Base-by-base conservation (phyloP, 2,888 invertebrate genomes). In the Eristalis arbustorum region DNA sequence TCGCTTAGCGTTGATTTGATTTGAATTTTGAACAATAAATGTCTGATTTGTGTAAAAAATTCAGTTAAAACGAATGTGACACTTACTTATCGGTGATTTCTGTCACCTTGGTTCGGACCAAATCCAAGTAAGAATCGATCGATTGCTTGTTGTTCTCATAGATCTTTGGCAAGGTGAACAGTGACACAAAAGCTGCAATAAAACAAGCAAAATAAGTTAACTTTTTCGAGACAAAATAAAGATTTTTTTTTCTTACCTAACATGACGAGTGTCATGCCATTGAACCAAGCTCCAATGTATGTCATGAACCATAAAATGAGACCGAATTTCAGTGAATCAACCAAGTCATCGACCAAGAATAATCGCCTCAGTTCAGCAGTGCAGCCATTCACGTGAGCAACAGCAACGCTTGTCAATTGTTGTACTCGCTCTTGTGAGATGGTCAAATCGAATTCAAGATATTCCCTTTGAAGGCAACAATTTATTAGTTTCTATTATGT, bases 241-340 rank as follows among this genome's bases (percentile, higher is more conserved):
- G 25, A 2, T 25, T 1, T 25, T 59, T 80, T 67, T 89, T 74
- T 22, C 71, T 75, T 92, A 98, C 98, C 97, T 92, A 99, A 95
- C 92, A 99, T 98, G 92, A 99, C 96, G 91, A 99, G 96, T 90
- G 99, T 98, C 96, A 99, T 97, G 93, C 99, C 99, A 94, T 99
- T 99, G 95, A 99, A 99, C 97, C 98, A 99, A 91, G 98, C 96
- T 91, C 99, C 99, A 91, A 99, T 95, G 93, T 99, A 99, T 87
- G 99, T 99, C 93, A 99, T 95, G 91, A 97, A 96, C 98, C 98
- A 99, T 92, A 99, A 95, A 91, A 98, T 94, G 90, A 98, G 96
- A 90, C 97, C 98, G 94, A 99, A 99, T 95, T 99, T 98, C 91
- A 98, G 95, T 89, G 98, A 98, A 94, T 99, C 99, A 90, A 99